Base-by-base conservation (phyloP, 2,797 vertebrate genomes). In the Sebastes hubbsi region DNA sequence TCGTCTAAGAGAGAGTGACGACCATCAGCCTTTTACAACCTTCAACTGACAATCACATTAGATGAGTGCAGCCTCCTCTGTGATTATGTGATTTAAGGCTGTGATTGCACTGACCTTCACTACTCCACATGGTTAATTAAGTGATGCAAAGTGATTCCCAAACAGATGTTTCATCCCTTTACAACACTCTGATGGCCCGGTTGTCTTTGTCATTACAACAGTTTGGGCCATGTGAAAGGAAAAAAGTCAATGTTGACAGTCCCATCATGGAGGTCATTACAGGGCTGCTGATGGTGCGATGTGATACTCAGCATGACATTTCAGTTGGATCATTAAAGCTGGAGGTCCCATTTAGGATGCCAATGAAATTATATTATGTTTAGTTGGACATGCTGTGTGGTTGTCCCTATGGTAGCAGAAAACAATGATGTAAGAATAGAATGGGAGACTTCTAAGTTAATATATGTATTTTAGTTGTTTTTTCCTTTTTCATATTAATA, bases 171-270 rank as follows among this genome's bases (percentile, higher is more conserved):
- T 81, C 58, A 32, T 62, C 60, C 84, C 73, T 94, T 92, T 90
- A 94, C 81, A 55, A 68, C 85, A 24, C 87, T 85, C 58, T 89
- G 82, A 92, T 91, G 68, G 38, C 71, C 69, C 34, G 66, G 61
- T 67, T 72, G 67, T 77, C 64, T 76, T 87, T 75, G 22, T 36
- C 80, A 84, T 92, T 87, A 92, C 81, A 75, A 81, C 84, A 63
- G 75, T 72, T 86, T 70, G 56, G 64, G 29, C 42, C 75, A 32
- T 65, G 59, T 42, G 68, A 86, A 81, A 83, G 78, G 80, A 80
- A 83, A 86, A 82, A 70, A 89, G 91, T 92, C 90, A 94, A 94
- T 94, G 93, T 94, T 94, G 90, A 93, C 86, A 67, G 78, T 85
- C 72, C 85, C 87, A 91, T 94, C 86, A 93, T 77, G 58, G 0